Base-by-base conservation (phyloP, 2,888 invertebrate species). In the Gastracanthus pulcherrimus region DNA sequence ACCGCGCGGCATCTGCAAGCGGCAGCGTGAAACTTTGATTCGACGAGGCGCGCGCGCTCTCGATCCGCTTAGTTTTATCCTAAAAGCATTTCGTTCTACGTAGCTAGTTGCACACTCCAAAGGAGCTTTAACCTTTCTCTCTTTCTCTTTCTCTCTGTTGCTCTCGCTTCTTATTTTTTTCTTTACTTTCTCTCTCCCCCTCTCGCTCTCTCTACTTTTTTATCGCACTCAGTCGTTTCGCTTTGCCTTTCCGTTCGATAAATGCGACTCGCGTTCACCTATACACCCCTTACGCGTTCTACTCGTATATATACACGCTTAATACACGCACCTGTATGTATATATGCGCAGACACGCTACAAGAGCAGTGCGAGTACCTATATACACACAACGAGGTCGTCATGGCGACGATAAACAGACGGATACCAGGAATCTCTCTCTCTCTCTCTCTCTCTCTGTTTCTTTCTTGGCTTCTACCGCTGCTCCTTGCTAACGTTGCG, bases 41-140 rank as follows among this genome's bases (percentile, higher is more conserved):
- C 74, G 64, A n/a, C 67, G 45, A 13, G 29, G 16, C 36, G 2
- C 60, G 29, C 9, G 3, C 58, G 36, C 34, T 55, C 45, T 5
- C 48, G 82, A 82, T 82, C 82, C 80, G 82, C 80, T 82, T 82
- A 82, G 77, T 74, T 76, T 77, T 80, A 82, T 82, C 82, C 80
- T 82, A 80, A 82, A 82, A 82, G 82, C 82, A 81, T 82, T 82
- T 76, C 75, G 48, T 19, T 62, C 58, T n/a, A n/a, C 34, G 31
- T 5, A 72, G 69, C 76, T 81, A 81, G 76, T 77, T 51, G 72
- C 76, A 45, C 45, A 41, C 62, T 41, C 19, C 19, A 41, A 67
- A 80, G 76, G 48, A 79, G 79, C 79, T 79, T 76, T 74, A 48
- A 55, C 31, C 66, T 62, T 38, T 38, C 60, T 60, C 58, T 38